Base-by-base conservation (phyloP, 2,113 vertebrate genomes). In the Nannobrachium achirus region DNA sequence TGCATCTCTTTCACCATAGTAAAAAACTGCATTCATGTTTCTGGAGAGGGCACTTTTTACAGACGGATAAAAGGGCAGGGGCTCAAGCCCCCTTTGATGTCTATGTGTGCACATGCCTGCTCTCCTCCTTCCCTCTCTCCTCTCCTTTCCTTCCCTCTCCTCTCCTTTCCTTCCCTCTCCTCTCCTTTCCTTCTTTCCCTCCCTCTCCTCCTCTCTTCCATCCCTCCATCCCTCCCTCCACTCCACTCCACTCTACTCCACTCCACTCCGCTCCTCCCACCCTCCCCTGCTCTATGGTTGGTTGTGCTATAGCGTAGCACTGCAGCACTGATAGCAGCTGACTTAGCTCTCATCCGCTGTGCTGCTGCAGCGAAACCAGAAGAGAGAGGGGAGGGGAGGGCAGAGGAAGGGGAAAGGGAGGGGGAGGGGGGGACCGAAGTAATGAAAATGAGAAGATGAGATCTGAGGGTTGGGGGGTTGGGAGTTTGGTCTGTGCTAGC, bases 291-390 rank as follows among this genome's bases (percentile, higher is more conserved):
- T 61, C 72, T 15, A 62, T 56, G 71, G 84, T 79, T 70, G 59
- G 78, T 82, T 91, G 90, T 92, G 91, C 91, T 91, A 91, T 91
- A 93, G 91, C 90, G 91, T 91, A 92, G 85, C 77, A 93, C 91
- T 92, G 92, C 91, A 90, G 92, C 89, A 85, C 85, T 77, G 49
- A 81, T 90, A 91, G 84, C 85, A 89, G 90, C 91, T 92, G 91
- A 92, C 91, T 89, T 86, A 73, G 87, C 89, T 87, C 64, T 61
- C 83, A 83, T 89, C 19, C 25, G 25, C 45, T 13, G 18, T 75
- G 79, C 84, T 92, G 86, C 90, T 90, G 92, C 90, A 92, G 88
- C 86, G 86, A 75, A 81, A 69, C 48, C 8, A 51, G 49, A 13
- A 68, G 10, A 10, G 62, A 39, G 62, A 51, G 33, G 39, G 62